phyloP scores from a whole-genome alignment of 2,888 invertebrate genomes.

The Zygaena filipendulae region DNA sequence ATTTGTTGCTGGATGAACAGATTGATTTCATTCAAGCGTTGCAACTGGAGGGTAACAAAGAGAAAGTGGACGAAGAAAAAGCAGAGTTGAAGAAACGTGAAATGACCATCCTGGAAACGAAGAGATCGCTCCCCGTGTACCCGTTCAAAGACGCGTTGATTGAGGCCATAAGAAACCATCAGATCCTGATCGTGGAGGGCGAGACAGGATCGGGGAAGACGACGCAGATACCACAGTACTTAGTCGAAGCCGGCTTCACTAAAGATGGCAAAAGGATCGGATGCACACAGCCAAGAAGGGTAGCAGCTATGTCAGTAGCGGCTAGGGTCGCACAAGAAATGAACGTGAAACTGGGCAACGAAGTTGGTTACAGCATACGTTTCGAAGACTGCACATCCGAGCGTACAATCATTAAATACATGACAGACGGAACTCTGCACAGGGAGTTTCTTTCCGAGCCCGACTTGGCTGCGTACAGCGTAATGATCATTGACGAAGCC shows the following conservation, averaged over 20 bases:
- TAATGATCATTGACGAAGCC: slow-evolving; percentile 99
- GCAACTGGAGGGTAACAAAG: slow-evolving; percentile 78
- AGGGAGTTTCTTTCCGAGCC: slow-evolving; percentile 98
- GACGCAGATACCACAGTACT: slow-evolving; percentile 98
- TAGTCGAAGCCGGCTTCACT: slow-evolving; percentile 93
- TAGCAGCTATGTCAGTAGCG: slow-evolving; percentile 99
- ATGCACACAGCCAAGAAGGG: slow-evolving; percentile 96
- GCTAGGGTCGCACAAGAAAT: slow-evolving; percentile 98
- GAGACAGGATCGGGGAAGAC: slow-evolving; percentile 99
- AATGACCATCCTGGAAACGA: slow-evolving; percentile 89
- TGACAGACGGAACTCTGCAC: slow-evolving; percentile 99
- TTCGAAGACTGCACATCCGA: slow-evolving; percentile 99
- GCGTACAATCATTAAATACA: slow-evolving; percentile 95
- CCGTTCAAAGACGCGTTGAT: slow-evolving; percentile 91
- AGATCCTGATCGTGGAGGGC: slow-evolving; percentile 95
- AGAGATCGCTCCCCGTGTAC: slow-evolving; percentile 92
- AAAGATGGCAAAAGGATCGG: slow-evolving; percentile 89
- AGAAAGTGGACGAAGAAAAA: slow-evolving; percentile 70
- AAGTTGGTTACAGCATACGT: slow-evolving; percentile 91
- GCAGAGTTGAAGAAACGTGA: slow-evolving; percentile 75
- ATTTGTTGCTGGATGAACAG: slow-evolving; percentile 93
- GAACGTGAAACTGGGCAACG: slow-evolving; percentile 94
- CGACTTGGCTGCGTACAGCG: slow-evolving; percentile 94
- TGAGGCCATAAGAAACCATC: slow-evolving; percentile 89
- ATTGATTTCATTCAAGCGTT: slow-evolving; percentile 97